These are phyloP conservation scores for Brienomyrus longianalis DNA, from an alignment of 2,113 vertebrate species.

Conservation along the genomic window DNA sequence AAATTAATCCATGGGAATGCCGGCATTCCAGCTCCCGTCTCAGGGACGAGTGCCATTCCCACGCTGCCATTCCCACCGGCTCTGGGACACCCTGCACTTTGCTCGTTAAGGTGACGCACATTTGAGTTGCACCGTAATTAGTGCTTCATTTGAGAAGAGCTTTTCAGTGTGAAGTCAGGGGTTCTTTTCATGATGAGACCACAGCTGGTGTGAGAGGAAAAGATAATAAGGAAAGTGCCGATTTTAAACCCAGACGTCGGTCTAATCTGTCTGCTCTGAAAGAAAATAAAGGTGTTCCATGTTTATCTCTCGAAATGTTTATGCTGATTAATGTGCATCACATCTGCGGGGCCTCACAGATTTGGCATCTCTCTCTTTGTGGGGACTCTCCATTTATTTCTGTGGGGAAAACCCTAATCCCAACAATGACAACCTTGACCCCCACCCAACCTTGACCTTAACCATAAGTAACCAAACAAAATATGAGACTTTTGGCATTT, in stretches of 20 bases:
- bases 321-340: not conserved
- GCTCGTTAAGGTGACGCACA: not conserved
- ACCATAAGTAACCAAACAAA: not conserved
- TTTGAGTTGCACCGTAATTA: not conserved
- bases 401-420: not conserved
- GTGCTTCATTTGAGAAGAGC: constrained; percentile 15
- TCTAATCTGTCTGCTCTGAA: not conserved
- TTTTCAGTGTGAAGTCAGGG: not conserved
- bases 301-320: not conserved
- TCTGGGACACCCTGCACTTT: not conserved
- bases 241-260: not conserved
- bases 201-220: not conserved
- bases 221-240: not conserved
- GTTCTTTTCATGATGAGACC: constrained; percentile 9
- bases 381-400: not conserved
- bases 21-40: not conserved
- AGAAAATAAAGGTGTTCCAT: not conserved
- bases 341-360: not conserved
- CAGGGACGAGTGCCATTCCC: not conserved
- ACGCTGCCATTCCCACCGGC: not conserved
- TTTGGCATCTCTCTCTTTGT: not conserved
- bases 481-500: not conserved
- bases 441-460: not conserved
- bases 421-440: not conserved
- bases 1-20: not conserved